Evolutionary conservation across 2,113 vertebrate species (phyloP), one percentile per base, ranked within the genome.

Genomic region (Nyctibius bracteatus): DNA sequence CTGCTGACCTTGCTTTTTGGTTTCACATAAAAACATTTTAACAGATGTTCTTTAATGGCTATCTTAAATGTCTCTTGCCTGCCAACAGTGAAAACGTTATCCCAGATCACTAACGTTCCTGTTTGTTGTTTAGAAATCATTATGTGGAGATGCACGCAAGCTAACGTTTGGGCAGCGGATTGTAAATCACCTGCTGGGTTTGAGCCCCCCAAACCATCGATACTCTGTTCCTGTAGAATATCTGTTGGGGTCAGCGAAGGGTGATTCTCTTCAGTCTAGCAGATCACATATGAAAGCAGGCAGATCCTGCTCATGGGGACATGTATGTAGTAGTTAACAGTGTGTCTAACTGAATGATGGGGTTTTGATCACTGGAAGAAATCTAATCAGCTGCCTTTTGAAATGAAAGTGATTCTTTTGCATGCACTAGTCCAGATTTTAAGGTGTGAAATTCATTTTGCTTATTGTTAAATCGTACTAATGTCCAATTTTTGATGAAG

Each of bases 141-240:
- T 97, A 82, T 98, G 81, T 98, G 98, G 98, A 98, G 98, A 98
- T 95, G 98, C 97, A 97, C 98, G 98, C 98, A 99, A 98, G 97
- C 98, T 99, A 95, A 99, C 99, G 59, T 98, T 99, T 98, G 98
- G 97, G 98, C 99, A 98, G 97, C 98, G 99, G 97, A 99, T 99
- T 98, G 99, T 99, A 98, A 99, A 99, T 98, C 99, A 98, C 98
- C 98, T 99, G 86, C 98, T 99, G 98, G 99, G 99, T 90, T 96
- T 99, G 98, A 99, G 96, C 63, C 98, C 98, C 96, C 97, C 97
- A 94, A 98, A 95, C 91, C 98, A 99, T 86, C 99, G 98, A 78
- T 96, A 98, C 92, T 99, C 98, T 97, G 98, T 98, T 97, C 98
- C 98, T 94, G 96, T 98, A 92, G 99, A 99, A 95, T 98, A 98